Percentiles rank a stretch among this genome's conserved stretches.
Conservation (phyloP, 1,140 invertebrate species). For the Dryas iulia region DNA sequence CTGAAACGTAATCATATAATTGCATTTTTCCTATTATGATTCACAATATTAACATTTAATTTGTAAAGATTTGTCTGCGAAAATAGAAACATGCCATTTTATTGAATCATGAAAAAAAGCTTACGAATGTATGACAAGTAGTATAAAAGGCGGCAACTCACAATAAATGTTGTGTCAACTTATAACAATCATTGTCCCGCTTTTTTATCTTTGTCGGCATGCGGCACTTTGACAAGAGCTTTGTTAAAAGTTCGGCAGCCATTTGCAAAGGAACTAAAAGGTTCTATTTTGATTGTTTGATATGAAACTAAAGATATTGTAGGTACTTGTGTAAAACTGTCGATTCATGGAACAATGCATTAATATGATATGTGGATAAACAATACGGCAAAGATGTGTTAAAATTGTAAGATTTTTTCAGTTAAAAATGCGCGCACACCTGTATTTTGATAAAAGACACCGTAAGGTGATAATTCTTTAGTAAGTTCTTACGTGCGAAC, state of each 20-base stretch:
- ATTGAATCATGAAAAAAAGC: constrained; percentile 2
- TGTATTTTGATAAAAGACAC: background rate
- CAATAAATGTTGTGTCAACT: constrained; percentile 58
- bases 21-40: background rate
- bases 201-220: constrained; percentile 54
- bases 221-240: constrained; percentile 50
- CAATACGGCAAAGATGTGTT: constrained; percentile 17
- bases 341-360: constrained; percentile 40
- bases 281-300: constrained; percentile 72
- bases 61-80: background rate
- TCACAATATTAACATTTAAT: background rate
- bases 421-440: constrained; percentile 21
- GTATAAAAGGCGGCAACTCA: constrained; percentile 47
- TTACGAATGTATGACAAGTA: constrained; percentile 8
- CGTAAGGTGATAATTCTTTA: background rate
- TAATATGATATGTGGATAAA: constrained; percentile 32
- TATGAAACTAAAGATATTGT: constrained; percentile 57
- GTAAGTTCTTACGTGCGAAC: background rate
- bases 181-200: constrained; percentile 45
- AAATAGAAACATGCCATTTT: constrained; percentile 4
- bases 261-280: constrained; percentile 53
- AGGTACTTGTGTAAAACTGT: constrained; percentile 56
- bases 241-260: constrained; percentile 62
- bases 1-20: background rate
- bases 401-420: constrained; percentile 11